A percentile compares a stretch with the other conserved stretches of the same genome.
phyloP scores from a whole-genome alignment of 2,888 invertebrate species.

The Chironomus tentans region DNA sequence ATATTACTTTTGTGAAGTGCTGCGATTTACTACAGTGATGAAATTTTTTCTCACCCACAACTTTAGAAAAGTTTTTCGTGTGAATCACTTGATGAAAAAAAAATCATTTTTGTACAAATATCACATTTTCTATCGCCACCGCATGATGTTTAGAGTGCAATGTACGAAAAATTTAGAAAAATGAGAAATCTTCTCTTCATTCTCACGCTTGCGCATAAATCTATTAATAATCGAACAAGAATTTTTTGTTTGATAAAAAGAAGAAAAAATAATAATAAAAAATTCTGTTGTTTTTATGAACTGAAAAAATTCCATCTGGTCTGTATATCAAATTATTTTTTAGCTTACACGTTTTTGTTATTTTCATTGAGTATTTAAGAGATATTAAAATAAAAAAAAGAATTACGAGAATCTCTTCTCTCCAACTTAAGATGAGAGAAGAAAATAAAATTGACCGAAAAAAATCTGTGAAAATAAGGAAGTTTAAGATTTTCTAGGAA shows the following conservation, averaged over 20 bases:
- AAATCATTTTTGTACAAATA: not conserved
- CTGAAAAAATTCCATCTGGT: not conserved
- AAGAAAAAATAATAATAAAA: too few relatives aligned
- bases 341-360: not conserved
- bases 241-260: too few relatives aligned
- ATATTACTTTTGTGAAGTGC: not conserved
- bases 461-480: not conserved
- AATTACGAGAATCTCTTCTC: not conserved
- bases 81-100: not conserved
- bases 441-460: not conserved
- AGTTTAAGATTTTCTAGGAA: not conserved
- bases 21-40: not conserved
- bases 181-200: not conserved
- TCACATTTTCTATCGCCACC: not conserved
- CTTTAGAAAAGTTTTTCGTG: not conserved
- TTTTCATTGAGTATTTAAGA: not conserved
- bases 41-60: not conserved
- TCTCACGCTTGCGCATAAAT: not conserved
- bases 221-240: too few relatives aligned
- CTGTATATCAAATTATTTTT: not conserved
- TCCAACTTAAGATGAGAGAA: not conserved
- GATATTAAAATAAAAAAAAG: not conserved
- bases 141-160: not conserved
- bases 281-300: not conserved
- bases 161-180: not conserved